Percentiles rank a stretch among this genome's conserved stretches.
Conservation (phyloP, 2,113 vertebrate genomes). For the Petromus typicus region DNA sequence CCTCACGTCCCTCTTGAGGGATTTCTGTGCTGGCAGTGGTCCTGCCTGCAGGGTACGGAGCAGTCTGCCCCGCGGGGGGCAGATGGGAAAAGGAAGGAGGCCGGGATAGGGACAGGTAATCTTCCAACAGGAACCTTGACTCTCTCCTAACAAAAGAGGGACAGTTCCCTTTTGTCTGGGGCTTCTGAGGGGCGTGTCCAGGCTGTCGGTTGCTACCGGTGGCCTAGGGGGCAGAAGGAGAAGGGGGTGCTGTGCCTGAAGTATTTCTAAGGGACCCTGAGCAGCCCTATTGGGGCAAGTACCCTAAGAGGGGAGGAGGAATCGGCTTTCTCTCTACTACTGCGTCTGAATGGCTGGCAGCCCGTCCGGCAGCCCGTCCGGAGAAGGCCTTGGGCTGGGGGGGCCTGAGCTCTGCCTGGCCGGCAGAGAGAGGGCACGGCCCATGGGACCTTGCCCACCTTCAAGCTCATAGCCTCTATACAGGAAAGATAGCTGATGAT, state of each 20-base stretch:
- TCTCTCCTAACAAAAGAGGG: constrained; percentile 71
- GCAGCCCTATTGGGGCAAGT: not conserved
- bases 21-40: constrained; percentile 54
- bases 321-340: not conserved
- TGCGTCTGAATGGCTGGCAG: not conserved
- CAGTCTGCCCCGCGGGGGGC: not conserved
- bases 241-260: not conserved
- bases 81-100: constrained; percentile 50
- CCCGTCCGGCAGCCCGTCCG: not conserved
- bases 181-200: constrained; percentile 66
- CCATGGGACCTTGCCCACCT: constrained; percentile 35
- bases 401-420: not conserved
- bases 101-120: constrained; percentile 73
- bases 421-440: not conserved
- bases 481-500: constrained; percentile 1
- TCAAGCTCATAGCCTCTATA: constrained; percentile 24
- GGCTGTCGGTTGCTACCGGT: constrained; percentile 25
- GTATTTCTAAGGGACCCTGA: constrained; percentile 21
- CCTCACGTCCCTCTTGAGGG: not conserved
- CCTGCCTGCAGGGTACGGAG: not conserved
- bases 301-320: not conserved
- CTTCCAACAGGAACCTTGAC: constrained; percentile 59
- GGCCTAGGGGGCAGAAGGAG: constrained; percentile 20
- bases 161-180: constrained; percentile 77
- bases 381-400: not conserved